phyloP scores from a whole-genome alignment of 2,888 invertebrate genomes.

The Busseola fusca region DNA sequence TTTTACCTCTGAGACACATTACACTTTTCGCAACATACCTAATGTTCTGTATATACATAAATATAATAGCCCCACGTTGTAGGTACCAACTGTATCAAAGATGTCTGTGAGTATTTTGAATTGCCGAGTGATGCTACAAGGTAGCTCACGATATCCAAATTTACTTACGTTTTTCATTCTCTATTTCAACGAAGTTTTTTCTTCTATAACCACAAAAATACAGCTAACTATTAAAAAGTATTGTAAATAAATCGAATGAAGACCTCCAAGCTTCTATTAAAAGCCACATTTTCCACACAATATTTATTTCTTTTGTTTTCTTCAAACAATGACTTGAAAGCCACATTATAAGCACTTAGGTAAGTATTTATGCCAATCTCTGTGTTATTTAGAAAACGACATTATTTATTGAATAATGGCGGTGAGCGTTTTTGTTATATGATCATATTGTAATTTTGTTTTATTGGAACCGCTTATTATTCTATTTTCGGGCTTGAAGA shows the following conservation, averaged over 20 bases:
- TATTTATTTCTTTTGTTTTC: constrained; percentile 22
- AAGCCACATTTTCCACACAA: not conserved
- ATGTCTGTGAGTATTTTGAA: not conserved
- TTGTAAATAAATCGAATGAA: constrained; percentile 16
- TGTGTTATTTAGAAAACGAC: not conserved
- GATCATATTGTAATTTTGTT: not conserved
- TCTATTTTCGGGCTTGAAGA: too few species aligned
- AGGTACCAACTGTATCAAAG: not conserved
- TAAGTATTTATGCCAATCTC: not conserved
- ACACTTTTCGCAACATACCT: not conserved
- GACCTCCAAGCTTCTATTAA: constrained; percentile 5
- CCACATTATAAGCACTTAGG: not conserved
- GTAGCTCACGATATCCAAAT: too few species aligned
- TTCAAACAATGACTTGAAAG: constrained; percentile 14
- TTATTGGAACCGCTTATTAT: not conserved
- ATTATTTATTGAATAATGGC: constrained; percentile 8
- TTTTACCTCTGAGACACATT: constrained; percentile 37
- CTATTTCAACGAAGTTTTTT: too few species aligned
- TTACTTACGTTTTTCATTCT: too few species aligned
- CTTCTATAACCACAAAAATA: too few species aligned
- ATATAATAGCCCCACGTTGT: constrained; percentile 16
- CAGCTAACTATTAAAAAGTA: not conserved
- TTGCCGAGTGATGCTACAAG: not conserved
- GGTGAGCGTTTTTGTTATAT: not conserved
- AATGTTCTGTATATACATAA: constrained; percentile 8